A percentile compares a stretch with the other conserved stretches of the same genome.
Conservation (phyloP, 2,797 vertebrate species). For the Avahi laniger region DNA sequence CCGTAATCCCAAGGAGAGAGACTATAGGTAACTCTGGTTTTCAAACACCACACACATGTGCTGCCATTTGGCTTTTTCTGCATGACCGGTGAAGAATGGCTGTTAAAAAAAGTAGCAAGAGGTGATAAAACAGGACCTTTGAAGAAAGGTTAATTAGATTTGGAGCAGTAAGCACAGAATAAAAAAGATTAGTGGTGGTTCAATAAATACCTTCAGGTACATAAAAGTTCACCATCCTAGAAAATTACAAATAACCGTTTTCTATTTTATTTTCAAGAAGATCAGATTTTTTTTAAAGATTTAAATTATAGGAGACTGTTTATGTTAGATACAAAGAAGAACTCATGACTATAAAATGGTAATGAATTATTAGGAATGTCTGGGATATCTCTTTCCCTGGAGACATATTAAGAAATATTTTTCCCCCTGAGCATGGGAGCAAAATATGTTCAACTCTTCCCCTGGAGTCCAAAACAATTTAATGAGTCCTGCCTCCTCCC, state of each 20-base stretch:
- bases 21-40: not conserved
- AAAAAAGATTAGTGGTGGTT: not conserved
- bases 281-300: not conserved
- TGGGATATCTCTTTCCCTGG: not conserved
- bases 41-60: not conserved
- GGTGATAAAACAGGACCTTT: constrained; percentile 61
- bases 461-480: not conserved
- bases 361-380: not conserved
- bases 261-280: constrained; percentile 46
- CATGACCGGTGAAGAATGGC: constrained; percentile 51
- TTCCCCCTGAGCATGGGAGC: not conserved
- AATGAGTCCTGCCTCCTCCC: not conserved
- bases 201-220: constrained; percentile 41
- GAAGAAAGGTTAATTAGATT: constrained; percentile 71
- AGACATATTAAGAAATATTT: not conserved
- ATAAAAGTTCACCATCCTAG: not conserved
- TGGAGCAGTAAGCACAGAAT: constrained; percentile 22
- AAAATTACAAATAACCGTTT: constrained; percentile 12
- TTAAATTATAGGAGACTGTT: not conserved
- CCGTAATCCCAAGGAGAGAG: not conserved
- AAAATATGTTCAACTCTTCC: constrained; percentile 9
- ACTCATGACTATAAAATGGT: not conserved
- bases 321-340: constrained; percentile 38
- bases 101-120: constrained; percentile 58
- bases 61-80: constrained; percentile 47